These are phyloP conservation scores for Pedionomus torquatus DNA, from an alignment of 2,113 vertebrate genomes.

Conservation along the genomic window DNA sequence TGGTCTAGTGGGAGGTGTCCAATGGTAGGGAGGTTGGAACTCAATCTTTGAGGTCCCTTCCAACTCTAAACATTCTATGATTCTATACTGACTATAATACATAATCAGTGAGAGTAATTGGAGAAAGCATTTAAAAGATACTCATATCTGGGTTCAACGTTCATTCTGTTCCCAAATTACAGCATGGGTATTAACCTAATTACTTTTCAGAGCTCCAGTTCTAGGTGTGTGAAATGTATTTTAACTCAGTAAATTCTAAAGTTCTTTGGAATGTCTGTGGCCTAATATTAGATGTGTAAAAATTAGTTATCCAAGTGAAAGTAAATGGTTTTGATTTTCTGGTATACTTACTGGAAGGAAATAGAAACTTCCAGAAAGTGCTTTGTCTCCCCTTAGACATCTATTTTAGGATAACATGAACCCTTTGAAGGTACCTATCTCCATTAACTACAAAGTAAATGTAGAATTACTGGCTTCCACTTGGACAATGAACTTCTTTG, in stretches of 20 bases:
- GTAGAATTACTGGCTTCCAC: neutral
- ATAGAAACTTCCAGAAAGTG: neutral
- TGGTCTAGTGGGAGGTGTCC: too few species aligned
- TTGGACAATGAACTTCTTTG: neutral
- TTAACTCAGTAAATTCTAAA: neutral
- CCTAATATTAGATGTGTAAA: neutral
- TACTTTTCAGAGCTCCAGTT: neutral
- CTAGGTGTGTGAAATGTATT: neutral
- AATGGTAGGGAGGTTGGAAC: too few species aligned
- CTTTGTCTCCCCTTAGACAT: fast-evolving
- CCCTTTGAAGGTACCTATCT: neutral
- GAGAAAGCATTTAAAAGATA: neutral
- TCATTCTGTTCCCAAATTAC: neutral
- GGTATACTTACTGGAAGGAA: neutral
- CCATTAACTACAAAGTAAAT: neutral
- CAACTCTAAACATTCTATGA: too few species aligned
- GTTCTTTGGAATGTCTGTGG: neutral
- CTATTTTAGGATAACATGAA: neutral
- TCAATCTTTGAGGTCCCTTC: too few species aligned
- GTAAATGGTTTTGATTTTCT: neutral
- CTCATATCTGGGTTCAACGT: neutral
- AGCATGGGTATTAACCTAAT: neutral
- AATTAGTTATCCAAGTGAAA: neutral
- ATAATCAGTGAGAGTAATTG: neutral
- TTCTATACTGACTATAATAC: too few species aligned